Conservation (phyloP, 1,140 invertebrate genomes). For the Zaprionus ghesquierei region DNA sequence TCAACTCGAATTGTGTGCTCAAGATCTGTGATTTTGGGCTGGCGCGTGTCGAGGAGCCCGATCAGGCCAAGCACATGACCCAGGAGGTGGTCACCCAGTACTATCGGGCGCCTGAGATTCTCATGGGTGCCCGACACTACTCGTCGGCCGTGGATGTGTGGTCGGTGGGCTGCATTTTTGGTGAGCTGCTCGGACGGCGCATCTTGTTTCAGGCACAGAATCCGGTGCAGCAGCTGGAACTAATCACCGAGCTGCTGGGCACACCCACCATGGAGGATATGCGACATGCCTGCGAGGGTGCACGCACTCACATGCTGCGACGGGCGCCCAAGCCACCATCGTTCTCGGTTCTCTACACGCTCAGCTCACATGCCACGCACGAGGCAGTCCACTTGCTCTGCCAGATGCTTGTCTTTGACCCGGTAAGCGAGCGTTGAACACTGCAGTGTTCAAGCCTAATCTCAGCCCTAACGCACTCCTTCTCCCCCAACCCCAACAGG, state of each 20-base stretch:
- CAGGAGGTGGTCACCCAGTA: slow-evolving; percentile 99
- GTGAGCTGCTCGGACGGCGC: slow-evolving; percentile 95
- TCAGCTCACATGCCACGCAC: slow-evolving; percentile 96
- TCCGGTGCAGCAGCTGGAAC: slow-evolving; percentile 97
- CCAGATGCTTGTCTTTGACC: slow-evolving; percentile 99
- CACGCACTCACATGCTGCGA: slow-evolving; percentile 95
- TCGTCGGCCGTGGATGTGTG: slow-evolving; percentile 98
- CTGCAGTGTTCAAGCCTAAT: not conserved
- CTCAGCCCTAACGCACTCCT: not conserved
- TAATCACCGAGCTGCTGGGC: slow-evolving; percentile 98
- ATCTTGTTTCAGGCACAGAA: slow-evolving; percentile 99
- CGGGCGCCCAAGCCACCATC: slow-evolving; percentile 94
- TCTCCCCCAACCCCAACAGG: slow-evolving; percentile 84
- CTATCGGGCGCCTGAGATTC: slow-evolving; percentile 98
- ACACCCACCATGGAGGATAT: slow-evolving; percentile 98
- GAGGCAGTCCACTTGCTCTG: slow-evolving; percentile 99
- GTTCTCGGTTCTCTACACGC: slow-evolving; percentile 94
- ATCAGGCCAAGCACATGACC: slow-evolving; percentile 97
- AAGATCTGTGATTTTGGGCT: slow-evolving; percentile 99
- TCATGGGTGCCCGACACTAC: slow-evolving; percentile 99
- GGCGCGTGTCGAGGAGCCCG: slow-evolving; percentile 95
- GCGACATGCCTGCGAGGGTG: slow-evolving; percentile 97
- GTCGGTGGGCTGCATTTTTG: slow-evolving; percentile 99
- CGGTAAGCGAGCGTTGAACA: slow-evolving; percentile 89
- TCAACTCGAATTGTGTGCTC: slow-evolving; percentile 99